phyloP scores from a whole-genome alignment of 2,888 invertebrate species.

The Colletes collaris region DNA sequence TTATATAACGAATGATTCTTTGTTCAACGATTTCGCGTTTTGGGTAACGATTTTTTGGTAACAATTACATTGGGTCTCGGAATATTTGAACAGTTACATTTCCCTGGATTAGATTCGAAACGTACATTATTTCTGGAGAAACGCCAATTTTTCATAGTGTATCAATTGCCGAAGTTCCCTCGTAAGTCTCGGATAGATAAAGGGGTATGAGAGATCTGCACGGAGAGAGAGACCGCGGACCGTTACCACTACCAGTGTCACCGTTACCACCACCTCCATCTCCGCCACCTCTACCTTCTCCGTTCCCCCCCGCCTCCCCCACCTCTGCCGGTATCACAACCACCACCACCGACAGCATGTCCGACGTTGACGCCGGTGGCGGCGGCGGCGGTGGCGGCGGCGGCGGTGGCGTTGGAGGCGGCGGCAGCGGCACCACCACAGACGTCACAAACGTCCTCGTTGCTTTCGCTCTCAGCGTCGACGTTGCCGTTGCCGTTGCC shows the following conservation, averaged over 20 bases:
- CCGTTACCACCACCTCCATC: conserved; percentile 24
- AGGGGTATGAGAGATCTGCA: too few relatives aligned
- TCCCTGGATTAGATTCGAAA: too few relatives aligned
- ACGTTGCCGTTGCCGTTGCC: conserved; percentile 51
- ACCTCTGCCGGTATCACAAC: conserved; percentile 21
- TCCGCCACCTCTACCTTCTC: conserved; percentile 9
- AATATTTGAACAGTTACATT: too few relatives aligned
- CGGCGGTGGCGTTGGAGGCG: conserved; percentile 16
- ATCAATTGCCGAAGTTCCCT: too few relatives aligned
- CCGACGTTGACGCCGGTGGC: conserved; percentile 22
- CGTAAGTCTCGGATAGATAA: too few relatives aligned
- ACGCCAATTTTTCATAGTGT: too few relatives aligned
- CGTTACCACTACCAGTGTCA: conserved; percentile 27
- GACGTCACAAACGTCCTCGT: conserved; percentile 40
- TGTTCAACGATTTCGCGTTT: too few relatives aligned
- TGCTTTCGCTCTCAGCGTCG: conserved; percentile 55
- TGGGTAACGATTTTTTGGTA: too few relatives aligned
- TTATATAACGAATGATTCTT: too few relatives aligned
- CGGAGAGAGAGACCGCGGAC: not conserved
- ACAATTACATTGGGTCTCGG: too few relatives aligned
- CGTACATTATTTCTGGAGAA: too few relatives aligned
- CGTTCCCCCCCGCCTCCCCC: conserved; percentile 8
- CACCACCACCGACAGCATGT: conserved; percentile 27
- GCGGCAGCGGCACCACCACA: conserved; percentile 27
- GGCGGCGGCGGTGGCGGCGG: not conserved